Evolutionary conservation across 2,888 invertebrate genomes (phyloP), one percentile per base, ranked within the genome.

Genomic region (Petrolisthes manimaculis): DNA sequence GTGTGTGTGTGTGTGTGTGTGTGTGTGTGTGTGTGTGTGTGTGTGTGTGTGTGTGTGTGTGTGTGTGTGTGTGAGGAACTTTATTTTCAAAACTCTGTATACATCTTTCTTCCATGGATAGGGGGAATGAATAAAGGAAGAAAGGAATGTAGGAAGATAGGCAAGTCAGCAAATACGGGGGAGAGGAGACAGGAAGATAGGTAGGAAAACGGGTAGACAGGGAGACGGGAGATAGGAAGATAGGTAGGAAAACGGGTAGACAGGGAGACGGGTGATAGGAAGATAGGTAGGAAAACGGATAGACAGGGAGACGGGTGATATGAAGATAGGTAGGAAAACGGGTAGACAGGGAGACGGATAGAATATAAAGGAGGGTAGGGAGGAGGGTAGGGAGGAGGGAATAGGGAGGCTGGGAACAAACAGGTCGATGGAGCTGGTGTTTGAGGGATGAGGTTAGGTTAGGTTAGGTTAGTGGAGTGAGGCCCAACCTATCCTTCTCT

Each of bases 351-450:
- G 12, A 61, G 61, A 61, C 61, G 18, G 61, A 61, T 61, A 61
- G 61, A 9, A 61, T 18, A 18, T 12, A 18, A 61, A 18, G 18
- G 61, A 61, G 61, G 6, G 1, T 9, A 61, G 61, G 18, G 9
- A 61, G 61, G 3, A 1, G 18, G 61, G 61, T 61, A 61, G 61
- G 61, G 12, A 61, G 61, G 61, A 61, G 61, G 18, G 61, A 1
- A 18, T 3, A 61, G 61, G 61, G 61, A 18, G 61, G 71, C n/a
- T 3, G 71, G 71, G 71, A n/a, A 14, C 12, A 71, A 71, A 71
- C 71, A 71, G 71, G 71, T 71, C 71, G 71, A 71, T 71, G 71
- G 71, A 71, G 21, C 71, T 21, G 6, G 71, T 71, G 71, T 71
- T 71, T 71, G 71, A n/a, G 4, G 21, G 21, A 4, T 71, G 61